Evolutionary conservation across 2,888 invertebrate species (phyloP), one percentile per base, ranked within the genome.

Genomic region (Micropterix aruncella): DNA sequence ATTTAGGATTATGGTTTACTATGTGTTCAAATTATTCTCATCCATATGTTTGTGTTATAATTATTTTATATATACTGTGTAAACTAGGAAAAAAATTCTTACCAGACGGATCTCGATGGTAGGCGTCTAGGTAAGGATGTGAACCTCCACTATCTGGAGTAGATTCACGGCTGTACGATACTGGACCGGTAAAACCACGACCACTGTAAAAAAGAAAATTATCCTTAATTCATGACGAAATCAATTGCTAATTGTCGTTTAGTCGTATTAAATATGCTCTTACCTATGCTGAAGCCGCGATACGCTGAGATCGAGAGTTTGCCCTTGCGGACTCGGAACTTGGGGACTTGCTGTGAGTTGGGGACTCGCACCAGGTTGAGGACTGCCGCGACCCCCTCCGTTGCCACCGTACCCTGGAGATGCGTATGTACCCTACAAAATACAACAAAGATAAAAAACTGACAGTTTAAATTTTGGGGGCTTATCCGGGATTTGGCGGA

Each of bases 281-380:
- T 71, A 88, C 87, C 88, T 86, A 75, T 87, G 86, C 61, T 83
- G 80, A 65, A 88, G 77, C 65, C 87, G 77, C 66, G 84, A 87
- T 56, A 90, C 88, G 66, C 88, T 88, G 63, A 89, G 79, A 73
- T 90, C 89, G 63, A 89, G 75, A 56, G 89, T 89, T 65, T 90
- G 89, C 56, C 89, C 89, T 71, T 89, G 89, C 50, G 89, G 89
- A 72, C 88, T 89, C 59, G 89, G 88, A 67, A 88, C 88, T 74
- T 88, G 87, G 52, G 88, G 88, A 70, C 88, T 88, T 59, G 87
- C 83, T 53, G 86, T 80, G 55, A 83, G 77, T 58, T 71, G 71
- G 51, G 89, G 89, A 66, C 87, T 88, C 52, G 87, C 83, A 53
- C 87, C 87, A 47, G 87, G 86, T 64, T 84, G 87, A 52, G 88